Evolutionary conservation across 2,797 vertebrate genomes (phyloP), one percentile per base, ranked within the genome.

Genomic region (Manis javanica): DNA sequence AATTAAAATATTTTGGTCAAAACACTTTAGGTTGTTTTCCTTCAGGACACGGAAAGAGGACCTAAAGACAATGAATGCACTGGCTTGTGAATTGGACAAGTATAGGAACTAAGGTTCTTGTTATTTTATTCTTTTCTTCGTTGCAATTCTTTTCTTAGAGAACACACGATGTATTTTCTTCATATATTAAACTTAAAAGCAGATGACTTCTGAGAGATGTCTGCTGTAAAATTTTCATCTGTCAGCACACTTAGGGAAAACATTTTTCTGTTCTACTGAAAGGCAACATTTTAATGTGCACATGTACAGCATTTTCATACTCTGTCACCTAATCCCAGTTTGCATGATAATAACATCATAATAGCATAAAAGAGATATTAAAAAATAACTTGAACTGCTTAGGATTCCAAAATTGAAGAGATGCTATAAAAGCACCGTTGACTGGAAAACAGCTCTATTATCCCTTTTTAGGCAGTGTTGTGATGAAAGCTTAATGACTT

Each of bases 341-440:
- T 96, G 55, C 88, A 96, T 92, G 42, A 53, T 91, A 96, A 94
- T 72, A 92, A 42, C 71, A 86, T 75, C 26, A 75, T 92, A 90
- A 66, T 84, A 82, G 53, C 85, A 95, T 81, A 85, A 87, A 91
- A 94, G 34, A 66, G 34, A 92, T 86, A 95, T 88, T 91, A 78
- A 88, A 95, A 96, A 86, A 94, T 92, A 95, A 86, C 81, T 63
- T 95, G 68, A 92, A 92, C 51, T 95, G 64, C 37, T 91, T 71
- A 83, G 77, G 77, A 84, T 46, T 83, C 37, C 66, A 83, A 96
- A 94, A 84, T 92, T 75, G 78, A 96, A 92, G 59, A 91, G 81
- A 92, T 88, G 85, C 31, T 71, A 75, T 96, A 91, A 97, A 96
- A 96, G 72, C 69, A 91, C 51, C 66, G 39, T 91, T 95, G 92